Percentiles rank a stretch among this genome's conserved stretches.
These are phyloP conservation scores for Dinoponera quadriceps DNA, from an alignment of 1,140 invertebrate genomes.

Conservation along the genomic window DNA sequence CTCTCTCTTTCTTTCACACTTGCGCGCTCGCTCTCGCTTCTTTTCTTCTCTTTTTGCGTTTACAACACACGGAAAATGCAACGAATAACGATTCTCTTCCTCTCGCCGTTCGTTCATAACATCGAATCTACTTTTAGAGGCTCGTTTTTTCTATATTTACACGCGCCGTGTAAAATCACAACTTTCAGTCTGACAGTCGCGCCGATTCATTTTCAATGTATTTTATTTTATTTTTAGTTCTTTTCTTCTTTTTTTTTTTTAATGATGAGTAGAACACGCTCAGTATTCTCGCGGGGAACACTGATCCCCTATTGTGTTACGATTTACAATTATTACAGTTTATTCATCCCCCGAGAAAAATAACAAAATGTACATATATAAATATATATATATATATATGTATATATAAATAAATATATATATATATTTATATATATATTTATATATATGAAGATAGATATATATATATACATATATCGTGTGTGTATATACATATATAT, in stretches of 20 bases:
- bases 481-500: constrained; percentile 81
- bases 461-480: constrained; percentile 75
- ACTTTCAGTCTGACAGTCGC: constrained; percentile 75
- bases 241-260: constrained; percentile 24
- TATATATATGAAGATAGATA: constrained; percentile 77
- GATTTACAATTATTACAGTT: constrained; percentile 75
- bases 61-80: constrained; percentile 57
- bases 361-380: constrained; percentile 79
- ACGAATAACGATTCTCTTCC: constrained; percentile 55
- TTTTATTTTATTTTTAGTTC: constrained; percentile 34
- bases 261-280: constrained; percentile 78
- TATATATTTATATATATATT: constrained; percentile 64
- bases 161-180: constrained; percentile 70
- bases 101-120: constrained; percentile 38
- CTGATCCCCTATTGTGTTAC: constrained; percentile 57
- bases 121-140: constrained; percentile 56
- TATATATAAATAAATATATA: constrained; percentile 68
- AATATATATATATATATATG: constrained; percentile 52
- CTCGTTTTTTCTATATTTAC: constrained; percentile 59
- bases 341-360: constrained; percentile 77
- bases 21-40: constrained; percentile 5
- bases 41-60: constrained; percentile 3
- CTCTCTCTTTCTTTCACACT: background rate
- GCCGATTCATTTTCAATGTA: constrained; percentile 44
- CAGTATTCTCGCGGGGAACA: constrained; percentile 60